These are phyloP conservation scores for Astreopora myriophthalma DNA, from an alignment of 64 coral and sea anemone species.

Conservation along the genomic window DNA sequence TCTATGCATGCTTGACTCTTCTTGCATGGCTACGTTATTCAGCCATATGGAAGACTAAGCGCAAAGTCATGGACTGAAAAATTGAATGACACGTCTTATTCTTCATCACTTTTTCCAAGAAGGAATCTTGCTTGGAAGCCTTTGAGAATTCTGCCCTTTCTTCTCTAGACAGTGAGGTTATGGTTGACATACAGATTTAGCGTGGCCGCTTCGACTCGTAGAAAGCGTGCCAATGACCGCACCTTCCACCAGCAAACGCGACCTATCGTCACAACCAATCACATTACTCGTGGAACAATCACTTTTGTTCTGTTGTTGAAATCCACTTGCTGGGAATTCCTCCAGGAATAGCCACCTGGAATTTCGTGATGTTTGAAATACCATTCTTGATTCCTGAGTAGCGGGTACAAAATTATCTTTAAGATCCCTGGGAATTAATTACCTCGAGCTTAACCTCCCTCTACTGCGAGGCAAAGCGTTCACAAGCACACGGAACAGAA, in stretches of 20 bases:
- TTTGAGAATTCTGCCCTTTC: background rate
- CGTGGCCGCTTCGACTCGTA: background rate
- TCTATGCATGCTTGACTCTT: slow-evolving; percentile 39
- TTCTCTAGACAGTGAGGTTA: background rate
- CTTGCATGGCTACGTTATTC: slow-evolving; percentile 8
- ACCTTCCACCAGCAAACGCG: background rate
- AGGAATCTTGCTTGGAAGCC: background rate
- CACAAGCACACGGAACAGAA: too few relatives aligned
- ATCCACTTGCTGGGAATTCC: background rate
- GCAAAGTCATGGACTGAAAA: slow-evolving; percentile 2
- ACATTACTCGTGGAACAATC: background rate
- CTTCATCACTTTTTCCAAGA: background rate
- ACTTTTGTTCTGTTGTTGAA: slow-evolving; percentile 19
- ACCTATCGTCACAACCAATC: slow-evolving; percentile 13
- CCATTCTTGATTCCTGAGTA: background rate
- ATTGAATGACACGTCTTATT: background rate
- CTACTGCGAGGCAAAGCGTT: too few relatives aligned
- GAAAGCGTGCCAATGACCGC: background rate
- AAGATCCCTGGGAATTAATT: background rate
- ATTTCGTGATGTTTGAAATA: slow-evolving; percentile 1
- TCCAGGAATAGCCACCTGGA: slow-evolving; percentile 44
- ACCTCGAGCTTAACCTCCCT: background rate
- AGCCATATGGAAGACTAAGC: slow-evolving; percentile 18
- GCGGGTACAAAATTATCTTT: background rate
- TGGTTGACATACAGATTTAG: too few relatives aligned